A percentile compares a stretch with the other conserved stretches of the same genome.
Conservation (phyloP, 2,797 vertebrate genomes). For the Pangasius mekongensis region DNA sequence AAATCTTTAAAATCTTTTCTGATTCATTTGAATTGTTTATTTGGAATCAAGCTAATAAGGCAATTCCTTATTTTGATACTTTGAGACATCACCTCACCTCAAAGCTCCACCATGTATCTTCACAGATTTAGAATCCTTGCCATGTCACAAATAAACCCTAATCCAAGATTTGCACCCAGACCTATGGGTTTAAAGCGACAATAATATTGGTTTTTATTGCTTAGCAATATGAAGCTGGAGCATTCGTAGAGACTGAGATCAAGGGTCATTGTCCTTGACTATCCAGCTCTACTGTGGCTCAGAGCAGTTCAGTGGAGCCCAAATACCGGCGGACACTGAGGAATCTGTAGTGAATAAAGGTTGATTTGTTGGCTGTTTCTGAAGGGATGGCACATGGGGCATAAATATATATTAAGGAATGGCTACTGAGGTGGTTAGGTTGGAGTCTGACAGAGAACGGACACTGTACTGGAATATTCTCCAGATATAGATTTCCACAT, state of each 20-base stretch:
- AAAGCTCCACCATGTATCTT: neutral
- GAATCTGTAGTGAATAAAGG: slow-evolving; percentile 65
- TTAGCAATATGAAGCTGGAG: slow-evolving; percentile 54
- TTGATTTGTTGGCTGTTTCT: slow-evolving; percentile 54
- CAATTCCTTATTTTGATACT: neutral
- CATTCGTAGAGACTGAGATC: slow-evolving; percentile 63
- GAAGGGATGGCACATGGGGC: slow-evolving; percentile 54
- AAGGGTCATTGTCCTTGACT: slow-evolving; percentile 64
- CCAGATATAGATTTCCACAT: slow-evolving; percentile 33
- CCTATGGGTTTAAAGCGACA: neutral
- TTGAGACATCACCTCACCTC: neutral
- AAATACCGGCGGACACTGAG: slow-evolving; percentile 27
- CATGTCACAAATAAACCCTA: neutral
- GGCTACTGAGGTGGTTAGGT: slow-evolving; percentile 36
- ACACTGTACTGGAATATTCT: slow-evolving; percentile 30
- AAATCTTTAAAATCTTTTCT: neutral
- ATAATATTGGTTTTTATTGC: slow-evolving; percentile 59
- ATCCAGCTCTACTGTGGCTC: slow-evolving; percentile 28
- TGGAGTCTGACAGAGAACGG: slow-evolving; percentile 43
- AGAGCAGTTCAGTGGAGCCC: slow-evolving; percentile 51
- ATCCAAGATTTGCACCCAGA: neutral
- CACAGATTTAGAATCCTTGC: neutral
- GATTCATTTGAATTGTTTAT: neutral
- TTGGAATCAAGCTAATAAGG: neutral
- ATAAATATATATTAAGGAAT: slow-evolving; percentile 55